Evolutionary conservation across 1,140 invertebrate genomes (phyloP).

Genomic region (Chironomus tepperi): DNA sequence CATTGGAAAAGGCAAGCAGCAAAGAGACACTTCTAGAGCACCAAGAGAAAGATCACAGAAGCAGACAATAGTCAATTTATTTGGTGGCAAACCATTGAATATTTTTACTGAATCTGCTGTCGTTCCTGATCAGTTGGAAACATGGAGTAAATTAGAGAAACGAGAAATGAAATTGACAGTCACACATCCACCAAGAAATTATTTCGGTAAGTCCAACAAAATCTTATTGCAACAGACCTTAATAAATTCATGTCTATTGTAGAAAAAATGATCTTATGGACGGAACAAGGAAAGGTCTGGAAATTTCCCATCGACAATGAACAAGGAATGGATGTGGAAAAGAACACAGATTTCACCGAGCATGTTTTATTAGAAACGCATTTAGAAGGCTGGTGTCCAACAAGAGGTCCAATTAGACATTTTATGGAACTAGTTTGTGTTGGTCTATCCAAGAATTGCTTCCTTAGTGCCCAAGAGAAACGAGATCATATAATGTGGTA

Average conservation of each 20-base stretch:
- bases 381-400: constrained; percentile 81
- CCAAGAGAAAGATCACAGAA: not conserved
- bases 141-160: constrained; percentile 58
- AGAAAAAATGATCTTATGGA: constrained; percentile 90
- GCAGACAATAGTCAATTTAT: constrained; percentile 44
- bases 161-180: constrained; percentile 54
- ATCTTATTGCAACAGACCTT: not conserved
- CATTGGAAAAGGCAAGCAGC: not conserved
- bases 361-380: constrained; percentile 88
- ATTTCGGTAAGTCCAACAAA: constrained; percentile 46
- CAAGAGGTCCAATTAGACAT: constrained; percentile 77
- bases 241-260: not conserved
- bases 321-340: constrained; percentile 75
- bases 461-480: constrained; percentile 80
- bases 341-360: constrained; percentile 73
- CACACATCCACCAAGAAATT: constrained; percentile 69
- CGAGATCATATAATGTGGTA: constrained; percentile 89
- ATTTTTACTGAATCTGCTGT: constrained; percentile 45
- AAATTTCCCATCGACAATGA: constrained; percentile 97
- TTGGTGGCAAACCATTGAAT: constrained; percentile 46
- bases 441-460: constrained; percentile 92
- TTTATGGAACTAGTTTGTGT: constrained; percentile 95
- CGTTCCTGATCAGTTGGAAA: constrained; percentile 42
- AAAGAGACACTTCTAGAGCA: not conserved
- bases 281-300: constrained; percentile 91